phyloP scores from a whole-genome alignment of 2,113 vertebrate species.

The Suncus etruscus region DNA sequence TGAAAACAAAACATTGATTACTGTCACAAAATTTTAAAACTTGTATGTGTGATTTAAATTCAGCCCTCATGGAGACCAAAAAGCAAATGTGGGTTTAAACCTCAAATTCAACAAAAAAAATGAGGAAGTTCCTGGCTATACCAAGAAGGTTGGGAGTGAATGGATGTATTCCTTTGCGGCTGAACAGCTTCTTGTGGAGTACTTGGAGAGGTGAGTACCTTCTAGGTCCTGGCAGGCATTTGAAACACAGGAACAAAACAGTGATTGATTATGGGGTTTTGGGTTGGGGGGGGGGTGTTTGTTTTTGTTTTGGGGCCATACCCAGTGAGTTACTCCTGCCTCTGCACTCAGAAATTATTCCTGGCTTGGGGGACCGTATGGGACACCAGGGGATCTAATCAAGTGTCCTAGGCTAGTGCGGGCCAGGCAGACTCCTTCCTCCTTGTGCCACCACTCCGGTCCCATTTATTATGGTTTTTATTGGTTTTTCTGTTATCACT shows the following conservation, averaged over 20 bases:
- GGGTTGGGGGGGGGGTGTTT: no score
- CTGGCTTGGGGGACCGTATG: no score
- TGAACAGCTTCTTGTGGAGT: constrained; percentile 95
- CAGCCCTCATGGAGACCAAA: constrained; percentile 98
- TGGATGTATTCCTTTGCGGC: constrained; percentile 98
- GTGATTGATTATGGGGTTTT: no score
- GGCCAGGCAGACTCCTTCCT: no score
- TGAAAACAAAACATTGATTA: constrained; percentile 58
- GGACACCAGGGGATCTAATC: no score
- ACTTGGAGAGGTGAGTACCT: constrained; percentile 93
- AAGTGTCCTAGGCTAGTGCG: no score
- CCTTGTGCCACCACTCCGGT: not conserved
- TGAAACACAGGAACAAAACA: not conserved
- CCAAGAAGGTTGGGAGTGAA: constrained; percentile 96
- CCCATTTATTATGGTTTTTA: constrained; percentile 1
- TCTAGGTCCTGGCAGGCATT: not conserved
- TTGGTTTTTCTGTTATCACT: no score
- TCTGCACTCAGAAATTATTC: no score
- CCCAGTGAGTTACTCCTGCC: no score
- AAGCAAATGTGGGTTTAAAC: constrained; percentile 96
- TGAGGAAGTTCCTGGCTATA: constrained; percentile 98
- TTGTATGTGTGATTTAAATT: constrained; percentile 74
- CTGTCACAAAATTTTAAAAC: constrained; percentile 60
- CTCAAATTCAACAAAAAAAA: constrained; percentile 99
- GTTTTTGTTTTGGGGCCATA: no score